Conservation (phyloP, 2,113 vertebrate species). For the Crotophaga sulcirostris region DNA sequence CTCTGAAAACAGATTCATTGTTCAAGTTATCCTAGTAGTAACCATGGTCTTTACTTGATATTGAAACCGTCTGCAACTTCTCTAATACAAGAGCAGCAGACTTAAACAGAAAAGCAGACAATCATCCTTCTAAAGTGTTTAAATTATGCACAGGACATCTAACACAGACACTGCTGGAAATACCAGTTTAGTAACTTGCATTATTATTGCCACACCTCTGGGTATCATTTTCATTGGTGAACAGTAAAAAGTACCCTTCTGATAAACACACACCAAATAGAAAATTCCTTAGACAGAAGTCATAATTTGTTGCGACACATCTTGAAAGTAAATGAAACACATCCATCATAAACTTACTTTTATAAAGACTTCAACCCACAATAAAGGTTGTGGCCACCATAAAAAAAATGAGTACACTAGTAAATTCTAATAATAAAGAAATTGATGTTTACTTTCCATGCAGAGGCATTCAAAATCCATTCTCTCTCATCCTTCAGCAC, state of each 20-base stretch:
- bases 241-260: neutral
- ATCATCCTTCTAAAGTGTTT: neutral
- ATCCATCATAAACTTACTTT: neutral
- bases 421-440: neutral
- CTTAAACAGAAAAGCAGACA: neutral
- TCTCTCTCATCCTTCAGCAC: neutral
- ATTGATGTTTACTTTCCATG: neutral
- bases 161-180: neutral
- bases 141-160: neutral
- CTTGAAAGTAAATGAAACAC: neutral
- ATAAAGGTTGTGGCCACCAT: neutral
- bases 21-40: neutral
- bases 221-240: neutral
- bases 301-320: neutral
- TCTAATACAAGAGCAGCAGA: neutral
- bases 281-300: neutral
- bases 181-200: neutral
- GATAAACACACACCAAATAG: neutral
- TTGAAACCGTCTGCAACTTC: neutral
- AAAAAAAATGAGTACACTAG: neutral
- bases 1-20: no score
- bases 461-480: neutral
- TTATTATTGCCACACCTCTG: neutral
- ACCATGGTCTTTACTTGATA: neutral
- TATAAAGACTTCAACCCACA: neutral